Evolutionary conservation across 2,888 invertebrate species (phyloP), one percentile per base, ranked within the genome.

Genomic region (Blera fallax): DNA sequence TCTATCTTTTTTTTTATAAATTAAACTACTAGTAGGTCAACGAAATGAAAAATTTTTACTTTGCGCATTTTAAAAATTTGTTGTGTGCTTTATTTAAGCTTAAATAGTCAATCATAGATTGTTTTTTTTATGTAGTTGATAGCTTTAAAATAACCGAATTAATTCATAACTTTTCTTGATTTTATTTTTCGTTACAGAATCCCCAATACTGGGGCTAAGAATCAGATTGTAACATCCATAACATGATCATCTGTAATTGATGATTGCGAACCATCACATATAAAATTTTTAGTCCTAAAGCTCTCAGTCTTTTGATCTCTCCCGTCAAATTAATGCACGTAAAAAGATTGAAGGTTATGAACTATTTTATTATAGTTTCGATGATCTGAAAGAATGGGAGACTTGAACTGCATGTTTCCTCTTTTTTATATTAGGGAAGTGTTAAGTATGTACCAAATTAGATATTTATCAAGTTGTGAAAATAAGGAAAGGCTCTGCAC

Each of bases 201-300:
- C 93, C 89, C 93, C 93, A 93, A 93, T 94, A 92, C 93, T 92
- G 92, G 94, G 93, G 90, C 92, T 94, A 93, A 93, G 93, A 93
- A 94, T 94, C 93, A 94, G 92, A 91, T 93, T 94, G 90, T 94
- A 92, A 93, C 93, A 87, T 92, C 93, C 82, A 93, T 94, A 88
- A 93, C 92, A 88, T 92, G 90, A 92, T 90, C 87, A 87, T 88
- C n/a, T 24, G 27, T 50, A 40, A 8, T 5, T 14, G 43, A 43
- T 52, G 7, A 60, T 43, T 11, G 32, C 5, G 16, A 50, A 72
- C 8, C 34, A 78, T 21, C n/a, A 8, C 27, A 37, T n/a, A 48
- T 8, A n/a, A 8, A 11, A 48, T 32, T 5, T 2, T 50, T 29
- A 60, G 10, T 43, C 27, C 3, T 21, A 37, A 11, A 37, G 21